Base-by-base conservation (phyloP, 35 echinoderm and acorn worm genomes). In the Strongylocentrotus purpuratus region DNA sequence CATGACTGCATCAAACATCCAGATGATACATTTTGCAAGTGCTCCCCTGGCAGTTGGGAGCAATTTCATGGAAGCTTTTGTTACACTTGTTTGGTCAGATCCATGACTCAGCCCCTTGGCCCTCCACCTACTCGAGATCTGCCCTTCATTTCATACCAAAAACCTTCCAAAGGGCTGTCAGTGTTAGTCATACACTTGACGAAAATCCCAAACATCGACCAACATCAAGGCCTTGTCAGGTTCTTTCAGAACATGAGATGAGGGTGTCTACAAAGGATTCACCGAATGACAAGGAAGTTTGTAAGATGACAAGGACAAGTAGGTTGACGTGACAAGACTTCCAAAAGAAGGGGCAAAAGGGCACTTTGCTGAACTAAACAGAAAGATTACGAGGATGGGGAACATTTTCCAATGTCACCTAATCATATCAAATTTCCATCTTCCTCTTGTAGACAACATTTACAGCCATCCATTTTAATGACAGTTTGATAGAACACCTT, bases 101-200 rank as follows among this genome's bases (percentile, higher is more conserved):
- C 65, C 65, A 78, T 78, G 65, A 78, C 65, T 78, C 65, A 78
- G 65, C 65, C 65, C 22, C 65, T 78, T 78, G 65, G 65, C 65
- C 65, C 65, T 78, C 65, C 65, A 15, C 22, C 65, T 78, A 28
- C 65, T 78, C 4, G 28, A 78, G 65, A 78, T 78, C 65, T 25
- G 65, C 65, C 65, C 65, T 28, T n/a, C 65, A 25, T 78, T 78
- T 78, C 7, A 28, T 28, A 78, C 22, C 65, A 78, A 78, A 78
- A 78, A 78, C 65, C 65, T 78, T 78, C 65, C n/a, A 28, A 41
- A 28, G 1, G 1, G 28, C 65, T 78, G 65, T 78, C 65, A n/a
- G 65, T 78, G 87, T 89, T 89, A 89, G 87, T 89, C 87, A 89
- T 46, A 89, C 87, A 89, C 87, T 89, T 89, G 87, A 89, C 20